Percentiles rank a stretch among this genome's conserved stretches.
These are phyloP conservation scores for Limnephilus marmoratus DNA, from an alignment of 2,888 invertebrate species.

Conservation along the genomic window DNA sequence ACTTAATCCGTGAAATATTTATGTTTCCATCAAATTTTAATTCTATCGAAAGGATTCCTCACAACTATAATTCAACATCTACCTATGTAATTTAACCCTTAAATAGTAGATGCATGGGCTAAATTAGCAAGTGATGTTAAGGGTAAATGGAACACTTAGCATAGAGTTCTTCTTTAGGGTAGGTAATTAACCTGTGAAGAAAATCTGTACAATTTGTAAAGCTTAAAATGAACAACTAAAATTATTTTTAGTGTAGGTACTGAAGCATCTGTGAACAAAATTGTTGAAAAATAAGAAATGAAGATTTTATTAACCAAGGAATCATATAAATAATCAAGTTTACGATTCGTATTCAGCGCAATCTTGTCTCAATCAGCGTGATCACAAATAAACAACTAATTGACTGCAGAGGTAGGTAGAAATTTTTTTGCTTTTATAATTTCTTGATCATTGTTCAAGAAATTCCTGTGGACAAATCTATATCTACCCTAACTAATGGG, in stretches of 20 bases:
- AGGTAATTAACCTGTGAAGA: neutral
- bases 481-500: slow-evolving; percentile 62
- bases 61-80: neutral
- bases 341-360: neutral
- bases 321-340: neutral
- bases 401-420: neutral
- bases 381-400: neutral
- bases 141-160: neutral
- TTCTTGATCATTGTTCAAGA: slow-evolving; percentile 4
- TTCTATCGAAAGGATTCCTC: neutral
- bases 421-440: neutral
- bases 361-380: neutral
- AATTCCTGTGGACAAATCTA: slow-evolving; percentile 58
- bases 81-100: neutral
- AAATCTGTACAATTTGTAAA: neutral
- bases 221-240: neutral
- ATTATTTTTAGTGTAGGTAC: neutral
- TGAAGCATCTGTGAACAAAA: neutral
- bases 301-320: neutral
- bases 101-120: neutral
- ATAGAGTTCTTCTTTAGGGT: too few species aligned
- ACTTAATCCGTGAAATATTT: neutral
- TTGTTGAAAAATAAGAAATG: neutral
- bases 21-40: neutral
- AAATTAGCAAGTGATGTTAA: neutral